Base-by-base conservation (phyloP, 2,888 invertebrate genomes). In the Chalcis sispes region DNA sequence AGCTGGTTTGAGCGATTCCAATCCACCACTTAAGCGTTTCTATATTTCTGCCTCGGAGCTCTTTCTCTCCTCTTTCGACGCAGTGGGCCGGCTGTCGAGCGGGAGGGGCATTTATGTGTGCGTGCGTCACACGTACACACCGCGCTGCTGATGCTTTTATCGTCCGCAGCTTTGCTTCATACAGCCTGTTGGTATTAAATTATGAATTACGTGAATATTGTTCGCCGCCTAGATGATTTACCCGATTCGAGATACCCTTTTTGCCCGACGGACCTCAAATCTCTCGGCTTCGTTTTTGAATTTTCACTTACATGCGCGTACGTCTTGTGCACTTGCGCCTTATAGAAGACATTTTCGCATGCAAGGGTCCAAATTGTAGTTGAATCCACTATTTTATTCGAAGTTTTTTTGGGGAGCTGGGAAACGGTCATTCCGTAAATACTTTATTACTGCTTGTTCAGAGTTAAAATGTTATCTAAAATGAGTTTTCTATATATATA, bases 21-120 rank as follows among this genome's bases (percentile, higher is more conserved):
- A 87, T 87, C 87, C 86, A 88, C 87, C 86, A 86, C 86, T 88
- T 85, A 86, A 86, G 86, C 88, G 83, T 86, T 87, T 87, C 86
- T 85, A 85, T 86, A 86, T 86, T 84, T 85, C 85, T 84, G 82
- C 83, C 84, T 86, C 85, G 80, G 82, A 84, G 85, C 85, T 84
- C 83, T 85, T 56, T 74, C 46, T 54, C 59, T 67, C 67, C 56
- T 32, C 32, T 36, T 25, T 10, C 27, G 18, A 27, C 15, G 23
- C 32, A 8, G 32, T n/a, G 32, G 32, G 32, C 32, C 32, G 32
- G 32, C 32, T 5, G 32, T n/a, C 7, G 20, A 10, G 20, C 50
- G 50, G 20, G 3, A 13, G 50, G 50, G 48, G 52, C 27, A n/a
- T 2, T 13, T 42, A 18, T 42, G n/a, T 1, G 5, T 10, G 1